Conservation (phyloP, 2,113 vertebrate genomes). For the Carollia perspicillata region DNA sequence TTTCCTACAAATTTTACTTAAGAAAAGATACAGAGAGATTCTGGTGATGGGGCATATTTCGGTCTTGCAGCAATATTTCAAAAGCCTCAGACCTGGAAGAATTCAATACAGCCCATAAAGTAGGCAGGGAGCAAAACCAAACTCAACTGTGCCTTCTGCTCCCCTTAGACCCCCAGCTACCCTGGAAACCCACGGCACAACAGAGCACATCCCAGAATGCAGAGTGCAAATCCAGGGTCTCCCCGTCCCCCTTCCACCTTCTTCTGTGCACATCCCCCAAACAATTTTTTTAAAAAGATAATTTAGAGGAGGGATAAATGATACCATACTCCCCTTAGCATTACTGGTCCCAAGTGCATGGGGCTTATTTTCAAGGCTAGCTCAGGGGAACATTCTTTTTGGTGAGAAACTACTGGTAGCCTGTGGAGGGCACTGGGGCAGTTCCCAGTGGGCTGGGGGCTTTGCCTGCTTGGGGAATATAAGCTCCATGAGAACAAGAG, state of each 20-base stretch:
- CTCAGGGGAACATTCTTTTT: neutral
- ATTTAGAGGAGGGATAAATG: neutral
- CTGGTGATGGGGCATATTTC: neutral
- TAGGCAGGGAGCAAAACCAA: neutral
- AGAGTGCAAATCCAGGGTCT: neutral
- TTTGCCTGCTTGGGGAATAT: neutral
- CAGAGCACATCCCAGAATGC: neutral
- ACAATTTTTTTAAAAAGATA: neutral
- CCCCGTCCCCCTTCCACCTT: neutral
- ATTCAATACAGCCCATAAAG: neutral
- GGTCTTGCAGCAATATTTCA: neutral
- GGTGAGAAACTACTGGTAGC: neutral
- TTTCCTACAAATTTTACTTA: neutral
- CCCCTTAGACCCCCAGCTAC: neutral
- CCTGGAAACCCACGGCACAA: fast-evolving
- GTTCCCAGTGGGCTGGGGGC: neutral
- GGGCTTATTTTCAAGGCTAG: neutral
- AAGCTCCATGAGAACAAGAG: neutral
- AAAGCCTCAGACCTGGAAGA: neutral
- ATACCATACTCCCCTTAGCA: neutral
- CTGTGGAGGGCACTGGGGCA: neutral
- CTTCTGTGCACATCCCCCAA: neutral
- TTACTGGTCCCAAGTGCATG: neutral
- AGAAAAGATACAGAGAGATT: neutral
- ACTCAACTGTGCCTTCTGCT: neutral